Base-by-base conservation (phyloP, 1,140 invertebrate species). In the Pachyrhynchus sulphureomaculatus region DNA sequence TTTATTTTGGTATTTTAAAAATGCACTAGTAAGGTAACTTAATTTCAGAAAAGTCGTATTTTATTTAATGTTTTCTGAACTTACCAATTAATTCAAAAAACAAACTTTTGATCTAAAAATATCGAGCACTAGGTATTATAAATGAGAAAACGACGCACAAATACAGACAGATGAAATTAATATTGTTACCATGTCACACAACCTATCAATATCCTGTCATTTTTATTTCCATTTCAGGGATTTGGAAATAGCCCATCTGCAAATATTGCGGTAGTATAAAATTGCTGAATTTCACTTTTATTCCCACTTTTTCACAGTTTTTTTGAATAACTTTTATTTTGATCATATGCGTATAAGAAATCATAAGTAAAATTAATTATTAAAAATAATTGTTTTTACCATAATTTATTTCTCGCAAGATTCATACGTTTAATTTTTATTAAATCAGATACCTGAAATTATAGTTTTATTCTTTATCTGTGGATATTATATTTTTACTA, bases 191-290 rank as follows among this genome's bases (percentile, higher is more conserved):
- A n/a, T n/a, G n/a, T 6, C 20, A 53, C 49, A 37, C 34, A 10
- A 47, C 18, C 3, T 17, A n/a, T 17, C 29, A 53, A 13, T 21
- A 12, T 48, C 47, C 20, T 59, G 57, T 59, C 47, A 59, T 47
- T 29, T 59, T 51, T 59, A 52, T 53, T 62, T 62, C n/a, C 72
- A 71, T 76, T 76, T 75, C 75, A 76, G 75, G 75, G 72, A 69
- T 76, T 76, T 70, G 75, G 75, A 74, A 76, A 76, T 75, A 76
- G 75, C 69, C 74, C 74, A 64, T 73, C 75, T 70, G 72, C 75
- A 65, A 79, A 78, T 77, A 75, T 78, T 73, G 77, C 76, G 78
- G 78, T 79, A 79, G 77, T 79, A 78, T 78, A 49, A 55, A 39
- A 48, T 55, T 62, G 32, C 72, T 71, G 58, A 71, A 74, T 73